Evolutionary conservation across 1,140 invertebrate species (phyloP), one percentile per base, ranked within the genome.

Genomic region (Halesus radiatus): DNA sequence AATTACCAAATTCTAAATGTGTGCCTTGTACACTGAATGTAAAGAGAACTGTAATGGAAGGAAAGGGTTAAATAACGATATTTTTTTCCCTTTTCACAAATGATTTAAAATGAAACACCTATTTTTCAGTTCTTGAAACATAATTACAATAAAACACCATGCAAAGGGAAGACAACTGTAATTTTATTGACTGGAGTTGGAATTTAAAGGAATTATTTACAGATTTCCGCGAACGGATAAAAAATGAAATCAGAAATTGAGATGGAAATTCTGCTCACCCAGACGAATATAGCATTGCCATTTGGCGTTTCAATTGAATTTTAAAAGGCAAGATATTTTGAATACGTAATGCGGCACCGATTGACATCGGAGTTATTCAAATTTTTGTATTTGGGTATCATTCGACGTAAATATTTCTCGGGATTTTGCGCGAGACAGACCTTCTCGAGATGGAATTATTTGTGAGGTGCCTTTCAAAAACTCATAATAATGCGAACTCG

Each of bases 341-440:
- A 70, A 70, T 70, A 70, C 37, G 37, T 22, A 70, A 70, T 70
- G 29, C n/a, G n/a, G 32, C 66, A 50, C n/a, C 66, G 32, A 70
- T 70, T 50, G 66, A 45, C 32, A 70, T 52, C 66, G 45, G 23
- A 70, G 66, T 70, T 70, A 70, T 70, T 70, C 66, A 70, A 70
- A 70, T 70, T 70, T 70, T 70, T 23, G 45, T 70, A 70, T 70
- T 50, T 70, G n/a, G 37, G 18, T 70, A 70, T 70, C 66, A 70
- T 70, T 70, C 29, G 45, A 22, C n/a, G 45, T 8, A 70, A 70
- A 52, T 22, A 70, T 70, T 50, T 70, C 66, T 70, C 37, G 45
- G 66, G 45, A 3, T 22, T 20, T 56, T 6, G 54, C 20, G n/a
- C 54, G 54, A 56, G 54, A 56, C 54, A 22, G 54, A 56, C 54